A percentile compares a stretch with the other conserved stretches of the same genome.
These are phyloP conservation scores for Mythimna lalbum DNA, from an alignment of 2,888 invertebrate species.

Conservation along the genomic window DNA sequence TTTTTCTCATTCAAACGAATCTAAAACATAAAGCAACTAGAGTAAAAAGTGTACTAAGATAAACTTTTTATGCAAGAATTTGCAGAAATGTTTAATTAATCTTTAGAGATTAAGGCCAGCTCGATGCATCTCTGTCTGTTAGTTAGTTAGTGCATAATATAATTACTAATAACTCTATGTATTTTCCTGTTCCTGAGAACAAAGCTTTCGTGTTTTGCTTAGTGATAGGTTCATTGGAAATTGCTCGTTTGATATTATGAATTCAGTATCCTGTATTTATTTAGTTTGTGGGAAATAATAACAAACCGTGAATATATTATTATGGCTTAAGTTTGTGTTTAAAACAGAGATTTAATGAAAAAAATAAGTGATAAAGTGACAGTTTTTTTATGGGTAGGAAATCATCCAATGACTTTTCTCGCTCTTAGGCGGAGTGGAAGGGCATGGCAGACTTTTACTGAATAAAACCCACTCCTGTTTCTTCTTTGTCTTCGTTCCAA, in stretches of 20 bases:
- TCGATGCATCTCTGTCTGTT: neutral
- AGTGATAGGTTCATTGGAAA: neutral
- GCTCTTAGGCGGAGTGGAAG: too few relatives aligned
- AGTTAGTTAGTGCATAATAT: neutral
- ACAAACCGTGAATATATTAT: neutral
- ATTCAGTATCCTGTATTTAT: too few relatives aligned
- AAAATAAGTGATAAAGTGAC: too few relatives aligned
- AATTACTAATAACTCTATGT: slow-evolving; percentile 1
- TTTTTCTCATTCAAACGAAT: neutral
- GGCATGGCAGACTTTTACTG: too few relatives aligned
- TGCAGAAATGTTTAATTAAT: slow-evolving; percentile 16
- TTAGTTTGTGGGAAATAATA: neutral
- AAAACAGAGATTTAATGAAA: too few relatives aligned
- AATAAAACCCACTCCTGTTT: too few relatives aligned
- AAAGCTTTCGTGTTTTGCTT: neutral
- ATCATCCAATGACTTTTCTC: too few relatives aligned
- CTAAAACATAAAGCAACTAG: neutral
- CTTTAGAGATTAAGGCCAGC: neutral
- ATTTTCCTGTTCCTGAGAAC: neutral
- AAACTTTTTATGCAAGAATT: neutral
- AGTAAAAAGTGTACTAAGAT: slow-evolving; percentile 4
- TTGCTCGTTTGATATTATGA: neutral
- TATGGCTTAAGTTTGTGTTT: too few relatives aligned
- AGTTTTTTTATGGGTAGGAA: too few relatives aligned
- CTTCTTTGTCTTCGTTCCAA: too few relatives aligned